Percentiles rank a stretch among this genome's conserved stretches.
Evolutionary conservation across 2,888 invertebrate genomes (phyloP).

Genomic region (Euclidia mi): DNA sequence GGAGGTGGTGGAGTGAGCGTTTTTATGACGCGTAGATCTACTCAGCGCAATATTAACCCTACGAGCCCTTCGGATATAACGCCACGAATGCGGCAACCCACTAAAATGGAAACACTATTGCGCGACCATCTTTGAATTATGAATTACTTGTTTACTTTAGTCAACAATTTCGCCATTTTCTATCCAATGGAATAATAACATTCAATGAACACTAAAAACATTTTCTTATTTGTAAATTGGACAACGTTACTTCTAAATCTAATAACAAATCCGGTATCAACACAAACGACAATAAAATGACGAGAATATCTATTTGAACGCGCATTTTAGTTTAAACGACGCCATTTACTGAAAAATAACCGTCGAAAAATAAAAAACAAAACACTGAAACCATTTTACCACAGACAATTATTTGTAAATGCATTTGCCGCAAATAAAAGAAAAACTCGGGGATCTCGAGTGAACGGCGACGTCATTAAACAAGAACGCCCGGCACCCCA

Average conservation of each 20-base stretch:
- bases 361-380: slow-evolving; percentile 27
- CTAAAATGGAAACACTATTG: slow-evolving; percentile 31
- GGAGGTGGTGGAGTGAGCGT: slow-evolving; percentile 44
- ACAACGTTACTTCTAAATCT: neutral
- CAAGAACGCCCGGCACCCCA: slow-evolving; percentile 73
- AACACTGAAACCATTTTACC: slow-evolving; percentile 44
- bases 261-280: neutral
- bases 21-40: slow-evolving; percentile 53
- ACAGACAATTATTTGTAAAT: slow-evolving; percentile 56
- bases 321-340: slow-evolving; percentile 21
- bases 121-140: slow-evolving; percentile 20
- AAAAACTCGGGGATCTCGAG: slow-evolving; percentile 78
- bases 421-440: slow-evolving; percentile 61
- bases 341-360: slow-evolving; percentile 30
- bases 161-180: neutral
- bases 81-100: slow-evolving; percentile 24
- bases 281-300: neutral
- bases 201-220: neutral
- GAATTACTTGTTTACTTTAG: slow-evolving; percentile 1
- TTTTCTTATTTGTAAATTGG: neutral
- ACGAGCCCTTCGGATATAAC: slow-evolving; percentile 40
- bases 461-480: slow-evolving; percentile 86
- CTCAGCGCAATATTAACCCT: slow-evolving; percentile 44
- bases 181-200: neutral
- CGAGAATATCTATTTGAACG: slow-evolving; percentile 15